Evolutionary conservation across 2,888 invertebrate species (phyloP).

Genomic region (Chalcis sispes): DNA sequence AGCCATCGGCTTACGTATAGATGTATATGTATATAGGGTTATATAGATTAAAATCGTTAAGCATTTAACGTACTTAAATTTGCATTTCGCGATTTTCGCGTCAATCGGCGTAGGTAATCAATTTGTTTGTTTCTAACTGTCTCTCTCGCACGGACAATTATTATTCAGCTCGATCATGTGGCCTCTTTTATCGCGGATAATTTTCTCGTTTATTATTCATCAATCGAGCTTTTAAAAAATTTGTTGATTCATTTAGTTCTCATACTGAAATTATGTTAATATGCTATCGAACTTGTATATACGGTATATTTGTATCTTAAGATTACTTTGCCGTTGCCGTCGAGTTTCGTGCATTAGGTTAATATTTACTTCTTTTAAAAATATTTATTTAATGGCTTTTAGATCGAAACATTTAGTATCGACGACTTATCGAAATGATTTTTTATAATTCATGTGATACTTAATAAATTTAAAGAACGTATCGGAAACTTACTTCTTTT

Average conservation of each 20-base stretch:
- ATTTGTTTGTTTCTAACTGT: constrained; percentile 42
- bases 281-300: neutral
- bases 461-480: too few species aligned
- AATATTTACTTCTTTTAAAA: neutral
- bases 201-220: constrained; percentile 17
- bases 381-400: constrained; percentile 25
- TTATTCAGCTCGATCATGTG: constrained; percentile 26
- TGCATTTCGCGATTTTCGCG: constrained; percentile 11
- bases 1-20: constrained; percentile 1
- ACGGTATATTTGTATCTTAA: neutral
- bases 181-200: neutral
- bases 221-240: neutral
- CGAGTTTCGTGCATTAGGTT: neutral
- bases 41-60: too few species aligned
- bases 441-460: too few species aligned
- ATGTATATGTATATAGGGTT: neutral
- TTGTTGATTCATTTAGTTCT: constrained; percentile 26
- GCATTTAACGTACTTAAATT: neutral
- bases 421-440: too few species aligned
- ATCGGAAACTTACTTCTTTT: too few species aligned
- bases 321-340: too few species aligned
- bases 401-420: too few species aligned
- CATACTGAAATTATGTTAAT: constrained; percentile 18
- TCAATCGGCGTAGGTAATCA: constrained; percentile 30
- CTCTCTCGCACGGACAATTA: constrained; percentile 21